phyloP scores from a whole-genome alignment of 2,113 vertebrate species.

The Pluvialis apricaria region DNA sequence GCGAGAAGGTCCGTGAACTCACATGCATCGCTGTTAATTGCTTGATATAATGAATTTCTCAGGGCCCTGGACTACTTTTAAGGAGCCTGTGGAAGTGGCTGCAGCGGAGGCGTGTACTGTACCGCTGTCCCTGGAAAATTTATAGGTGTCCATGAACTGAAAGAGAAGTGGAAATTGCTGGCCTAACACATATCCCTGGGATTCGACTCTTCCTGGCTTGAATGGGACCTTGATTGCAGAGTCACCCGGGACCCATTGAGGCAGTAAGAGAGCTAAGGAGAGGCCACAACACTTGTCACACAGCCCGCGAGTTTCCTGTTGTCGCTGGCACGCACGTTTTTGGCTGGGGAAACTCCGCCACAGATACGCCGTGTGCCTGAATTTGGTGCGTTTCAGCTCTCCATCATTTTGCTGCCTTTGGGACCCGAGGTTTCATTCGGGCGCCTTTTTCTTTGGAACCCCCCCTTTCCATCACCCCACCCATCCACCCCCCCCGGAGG shows the following conservation, averaged over 20 bases:
- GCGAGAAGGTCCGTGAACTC: neutral
- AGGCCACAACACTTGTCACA: neutral
- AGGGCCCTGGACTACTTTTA: neutral
- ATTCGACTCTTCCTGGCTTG: neutral
- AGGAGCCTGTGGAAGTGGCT: neutral
- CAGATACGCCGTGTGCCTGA: neutral
- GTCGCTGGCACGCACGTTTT: neutral
- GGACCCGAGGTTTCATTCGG: neutral
- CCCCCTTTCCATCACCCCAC: neutral
- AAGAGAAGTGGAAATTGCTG: slow-evolving; percentile 15
- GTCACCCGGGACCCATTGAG: neutral
- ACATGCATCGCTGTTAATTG: neutral
- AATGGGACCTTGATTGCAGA: neutral
- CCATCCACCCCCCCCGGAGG: neutral
- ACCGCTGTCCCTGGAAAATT: slow-evolving; percentile 8
- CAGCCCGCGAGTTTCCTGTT: neutral
- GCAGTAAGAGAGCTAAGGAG: neutral
- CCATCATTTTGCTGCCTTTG: neutral
- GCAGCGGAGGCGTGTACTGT: neutral
- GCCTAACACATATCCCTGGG: neutral
- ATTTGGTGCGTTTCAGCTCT: neutral
- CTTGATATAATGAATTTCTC: neutral
- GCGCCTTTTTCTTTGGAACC: neutral
- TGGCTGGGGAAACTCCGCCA: neutral
- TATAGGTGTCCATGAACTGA: neutral